These are phyloP conservation scores for Calameuta filiformis DNA, from an alignment of 2,888 invertebrate species.

Conservation along the genomic window DNA sequence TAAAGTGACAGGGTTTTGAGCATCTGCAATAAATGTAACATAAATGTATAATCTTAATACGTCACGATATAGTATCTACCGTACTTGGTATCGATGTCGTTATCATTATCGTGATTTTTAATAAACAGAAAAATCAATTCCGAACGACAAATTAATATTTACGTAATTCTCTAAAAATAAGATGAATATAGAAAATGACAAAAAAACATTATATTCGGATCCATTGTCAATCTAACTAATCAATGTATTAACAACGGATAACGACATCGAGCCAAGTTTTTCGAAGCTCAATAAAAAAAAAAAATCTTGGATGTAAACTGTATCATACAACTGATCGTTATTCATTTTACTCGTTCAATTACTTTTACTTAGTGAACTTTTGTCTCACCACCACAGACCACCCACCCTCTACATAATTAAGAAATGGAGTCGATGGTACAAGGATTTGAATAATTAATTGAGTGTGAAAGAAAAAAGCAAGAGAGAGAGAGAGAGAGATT, in stretches of 20 bases:
- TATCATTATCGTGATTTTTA: not conserved
- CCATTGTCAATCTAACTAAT: not conserved
- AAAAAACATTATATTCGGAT: not conserved
- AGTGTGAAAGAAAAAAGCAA: not conserved
- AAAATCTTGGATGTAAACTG: conserved; percentile 56
- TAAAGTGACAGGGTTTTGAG: conserved; percentile 51
- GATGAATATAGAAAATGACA: not conserved
- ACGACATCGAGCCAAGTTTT: conserved; percentile 13
- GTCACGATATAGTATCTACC: conserved; percentile 46
- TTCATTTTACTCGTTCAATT: conserved; percentile 58
- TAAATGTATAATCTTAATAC: conserved; percentile 57
- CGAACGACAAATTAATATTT: not conserved
- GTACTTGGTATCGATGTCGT: conserved; percentile 39
- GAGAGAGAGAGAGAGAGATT: conserved; percentile 11
- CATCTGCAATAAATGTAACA: conserved; percentile 58
- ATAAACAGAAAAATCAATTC: not conserved
- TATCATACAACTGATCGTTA: conserved; percentile 55
- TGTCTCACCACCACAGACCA: conserved; percentile 23
- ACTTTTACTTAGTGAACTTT: conserved; percentile 52
- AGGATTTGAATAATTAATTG: conserved; percentile 6
- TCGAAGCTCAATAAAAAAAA: conserved; percentile 36
- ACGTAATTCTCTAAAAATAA: not conserved
- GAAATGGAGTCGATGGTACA: conserved; percentile 14
- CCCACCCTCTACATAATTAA: conserved; percentile 26
- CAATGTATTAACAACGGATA: not conserved